Evolutionary conservation across 2,113 vertebrate species (phyloP).

Genomic region (Hippopotamus amphibius): DNA sequence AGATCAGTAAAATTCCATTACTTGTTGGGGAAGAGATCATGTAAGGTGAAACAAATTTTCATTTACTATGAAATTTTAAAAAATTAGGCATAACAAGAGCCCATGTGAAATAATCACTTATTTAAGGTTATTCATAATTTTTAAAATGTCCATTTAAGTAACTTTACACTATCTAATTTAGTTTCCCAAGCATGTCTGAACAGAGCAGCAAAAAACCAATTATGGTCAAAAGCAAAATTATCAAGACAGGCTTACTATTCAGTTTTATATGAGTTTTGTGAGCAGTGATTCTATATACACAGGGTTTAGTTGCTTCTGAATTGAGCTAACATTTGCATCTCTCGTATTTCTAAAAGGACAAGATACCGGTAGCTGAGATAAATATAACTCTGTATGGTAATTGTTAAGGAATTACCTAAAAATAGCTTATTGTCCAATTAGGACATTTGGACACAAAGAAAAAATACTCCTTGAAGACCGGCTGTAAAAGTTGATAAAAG

Average conservation of each 20-base stretch:
- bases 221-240: neutral
- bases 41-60: conserved; percentile 10
- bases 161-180: neutral
- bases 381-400: neutral
- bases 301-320: neutral
- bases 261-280: neutral
- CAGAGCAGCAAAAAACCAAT: neutral
- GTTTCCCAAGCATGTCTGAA: neutral
- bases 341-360: neutral
- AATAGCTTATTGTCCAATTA: neutral
- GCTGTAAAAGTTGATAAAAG: neutral
- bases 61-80: neutral
- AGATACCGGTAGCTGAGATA: neutral
- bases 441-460: neutral
- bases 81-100: neutral
- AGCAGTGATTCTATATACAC: neutral
- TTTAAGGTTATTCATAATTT: neutral
- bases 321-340: neutral
- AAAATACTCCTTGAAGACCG: neutral
- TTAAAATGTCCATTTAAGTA: neutral
- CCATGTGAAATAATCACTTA: neutral
- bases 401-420: neutral
- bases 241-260: neutral
- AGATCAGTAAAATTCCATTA: neutral
- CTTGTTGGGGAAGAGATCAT: neutral